Conservation (phyloP, 2,113 vertebrate species). For the Indicator indicator region DNA sequence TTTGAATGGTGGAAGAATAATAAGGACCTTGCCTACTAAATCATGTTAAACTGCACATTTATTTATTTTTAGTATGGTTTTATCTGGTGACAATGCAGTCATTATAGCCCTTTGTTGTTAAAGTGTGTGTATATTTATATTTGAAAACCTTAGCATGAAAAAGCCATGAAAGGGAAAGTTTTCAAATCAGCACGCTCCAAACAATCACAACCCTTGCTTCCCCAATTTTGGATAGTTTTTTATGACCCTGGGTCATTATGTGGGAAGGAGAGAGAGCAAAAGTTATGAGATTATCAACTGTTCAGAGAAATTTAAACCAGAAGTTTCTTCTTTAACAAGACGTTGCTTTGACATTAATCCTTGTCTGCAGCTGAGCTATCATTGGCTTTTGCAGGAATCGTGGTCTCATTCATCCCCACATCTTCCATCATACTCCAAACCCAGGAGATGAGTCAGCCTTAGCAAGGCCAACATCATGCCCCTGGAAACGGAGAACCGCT, state of each 20-base stretch:
- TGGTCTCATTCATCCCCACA: neutral
- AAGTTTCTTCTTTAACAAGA: conserved; percentile 2
- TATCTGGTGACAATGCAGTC: conserved; percentile 41
- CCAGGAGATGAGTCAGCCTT: neutral
- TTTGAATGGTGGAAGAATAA: conserved; percentile 40
- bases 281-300: neutral
- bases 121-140: conserved; percentile 28
- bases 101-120: conserved; percentile 46
- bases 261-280: neutral
- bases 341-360: conserved; percentile 3
- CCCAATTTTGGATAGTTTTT: neutral
- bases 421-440: neutral
- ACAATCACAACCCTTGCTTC: neutral
- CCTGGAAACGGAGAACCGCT: neutral
- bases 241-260: neutral
- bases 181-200: neutral
- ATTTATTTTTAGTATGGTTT: conserved; percentile 60
- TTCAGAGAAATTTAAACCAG: neutral
- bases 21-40: conserved; percentile 35
- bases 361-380: neutral
- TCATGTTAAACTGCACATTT: conserved; percentile 54
- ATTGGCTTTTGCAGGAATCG: neutral
- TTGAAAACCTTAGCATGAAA: conserved; percentile 28
- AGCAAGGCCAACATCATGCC: neutral
- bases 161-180: neutral